Evolutionary conservation across 2,888 invertebrate genomes (phyloP).

Genomic region (Apotomis betuletana): DNA sequence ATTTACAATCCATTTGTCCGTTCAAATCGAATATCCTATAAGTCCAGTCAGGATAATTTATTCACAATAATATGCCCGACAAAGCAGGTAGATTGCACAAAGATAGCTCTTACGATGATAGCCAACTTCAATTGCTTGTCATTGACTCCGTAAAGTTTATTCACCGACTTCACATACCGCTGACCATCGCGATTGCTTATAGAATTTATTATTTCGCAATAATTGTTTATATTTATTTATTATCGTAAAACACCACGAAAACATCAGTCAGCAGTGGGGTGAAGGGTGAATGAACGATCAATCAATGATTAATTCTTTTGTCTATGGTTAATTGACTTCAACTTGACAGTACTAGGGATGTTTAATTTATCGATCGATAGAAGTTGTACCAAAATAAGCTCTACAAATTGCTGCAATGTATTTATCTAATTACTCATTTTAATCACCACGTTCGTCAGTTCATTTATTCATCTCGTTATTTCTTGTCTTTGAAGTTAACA

Average conservation of each 20-base stretch:
- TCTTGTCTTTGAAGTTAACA: not conserved
- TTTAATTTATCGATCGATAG: slow-evolving; percentile 41
- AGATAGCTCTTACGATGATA: slow-evolving; percentile 64
- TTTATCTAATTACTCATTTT: too few relatives aligned
- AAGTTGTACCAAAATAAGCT: not conserved
- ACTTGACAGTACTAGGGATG: slow-evolving; percentile 51
- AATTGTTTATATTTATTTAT: slow-evolving; percentile 77
- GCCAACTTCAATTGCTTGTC: slow-evolving; percentile 60
- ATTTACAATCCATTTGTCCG: slow-evolving; percentile 65
- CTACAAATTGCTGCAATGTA: too few relatives aligned
- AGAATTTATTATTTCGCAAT: slow-evolving; percentile 64
- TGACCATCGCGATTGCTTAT: slow-evolving; percentile 63
- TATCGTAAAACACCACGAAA: slow-evolving; percentile 80
- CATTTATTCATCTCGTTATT: too few relatives aligned
- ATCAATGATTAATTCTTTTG: slow-evolving; percentile 69
- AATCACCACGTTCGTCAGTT: too few relatives aligned
- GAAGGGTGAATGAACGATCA: slow-evolving; percentile 83
- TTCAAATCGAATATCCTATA: slow-evolving; percentile 62
- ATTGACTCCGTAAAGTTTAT: slow-evolving; percentile 63
- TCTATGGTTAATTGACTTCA: slow-evolving; percentile 66
- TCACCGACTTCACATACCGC: slow-evolving; percentile 72
- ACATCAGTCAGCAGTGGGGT: slow-evolving; percentile 73
- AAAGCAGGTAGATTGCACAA: slow-evolving; percentile 80
- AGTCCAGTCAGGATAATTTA: slow-evolving; percentile 69
- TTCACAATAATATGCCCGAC: slow-evolving; percentile 75